Conservation (phyloP, 1,140 invertebrate species). For the Euura saliciscinereae region DNA sequence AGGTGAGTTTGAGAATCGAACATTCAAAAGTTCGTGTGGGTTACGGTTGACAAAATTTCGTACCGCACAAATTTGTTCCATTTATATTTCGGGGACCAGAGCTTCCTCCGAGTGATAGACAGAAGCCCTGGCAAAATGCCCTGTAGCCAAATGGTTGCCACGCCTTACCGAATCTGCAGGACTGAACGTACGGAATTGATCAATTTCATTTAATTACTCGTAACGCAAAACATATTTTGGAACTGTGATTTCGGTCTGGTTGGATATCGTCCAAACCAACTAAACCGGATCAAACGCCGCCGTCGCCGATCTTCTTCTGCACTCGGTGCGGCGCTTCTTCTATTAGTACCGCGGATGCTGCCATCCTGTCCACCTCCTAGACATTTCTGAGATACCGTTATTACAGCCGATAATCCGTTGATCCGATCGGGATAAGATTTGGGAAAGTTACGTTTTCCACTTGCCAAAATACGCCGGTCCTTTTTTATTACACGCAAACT, state of each 20-base stretch:
- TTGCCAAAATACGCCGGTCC: no score
- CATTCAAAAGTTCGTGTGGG: slow-evolving; percentile 16
- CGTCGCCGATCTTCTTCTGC: neutral
- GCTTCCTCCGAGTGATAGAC: neutral
- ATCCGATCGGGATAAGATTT: no score
- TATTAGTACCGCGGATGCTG: no score
- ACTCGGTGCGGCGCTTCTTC: no score
- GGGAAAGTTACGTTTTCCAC: no score
- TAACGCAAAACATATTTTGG: slow-evolving; percentile 12
- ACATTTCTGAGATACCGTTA: no score
- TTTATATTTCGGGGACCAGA: neutral
- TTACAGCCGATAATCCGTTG: no score
- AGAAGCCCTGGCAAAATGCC: neutral
- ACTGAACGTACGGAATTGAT: neutral
- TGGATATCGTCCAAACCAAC: slow-evolving; percentile 6
- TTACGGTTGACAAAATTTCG: neutral
- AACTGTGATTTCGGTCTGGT: slow-evolving; percentile 6
- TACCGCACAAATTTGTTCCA: neutral
- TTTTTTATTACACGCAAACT: no score
- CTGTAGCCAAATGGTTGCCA: neutral
- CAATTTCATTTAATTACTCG: slow-evolving; percentile 12
- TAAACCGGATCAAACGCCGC: neutral
- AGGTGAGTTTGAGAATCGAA: slow-evolving; percentile 68
- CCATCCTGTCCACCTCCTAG: no score
- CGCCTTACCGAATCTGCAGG: neutral